Percentiles rank a stretch among this genome's conserved stretches.
phyloP scores from a whole-genome alignment of 2,113 vertebrate species.

The Alexandromys fortis region DNA sequence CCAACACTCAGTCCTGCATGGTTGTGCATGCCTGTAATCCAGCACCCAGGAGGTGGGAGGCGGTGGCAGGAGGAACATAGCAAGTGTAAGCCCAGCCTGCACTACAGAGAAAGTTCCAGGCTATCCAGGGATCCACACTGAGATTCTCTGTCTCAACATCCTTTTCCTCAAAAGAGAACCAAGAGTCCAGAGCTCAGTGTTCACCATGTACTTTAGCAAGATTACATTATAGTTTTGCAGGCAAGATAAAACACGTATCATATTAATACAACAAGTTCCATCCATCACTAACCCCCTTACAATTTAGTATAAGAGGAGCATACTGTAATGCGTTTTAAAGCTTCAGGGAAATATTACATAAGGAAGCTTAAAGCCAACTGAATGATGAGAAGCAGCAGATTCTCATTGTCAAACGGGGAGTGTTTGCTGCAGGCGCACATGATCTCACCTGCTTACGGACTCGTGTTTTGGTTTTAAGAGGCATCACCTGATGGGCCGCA shows the following conservation, averaged over 20 bases:
- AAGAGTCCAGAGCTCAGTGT: background rate
- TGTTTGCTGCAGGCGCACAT: constrained; percentile 55
- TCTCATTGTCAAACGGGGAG: constrained; percentile 1
- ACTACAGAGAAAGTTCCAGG: background rate
- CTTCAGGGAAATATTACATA: background rate
- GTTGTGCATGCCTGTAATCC: background rate
- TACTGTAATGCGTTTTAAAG: background rate
- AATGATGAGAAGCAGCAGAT: background rate
- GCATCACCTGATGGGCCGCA: constrained; percentile 23
- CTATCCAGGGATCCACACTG: background rate
- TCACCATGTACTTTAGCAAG: background rate
- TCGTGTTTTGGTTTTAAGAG: constrained; percentile 63
- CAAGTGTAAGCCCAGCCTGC: background rate
- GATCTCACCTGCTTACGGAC: constrained; percentile 69
- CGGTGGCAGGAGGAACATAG: background rate
- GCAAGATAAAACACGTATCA: background rate
- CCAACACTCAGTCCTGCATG: background rate
- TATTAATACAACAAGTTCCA: background rate
- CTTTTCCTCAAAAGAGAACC: background rate
- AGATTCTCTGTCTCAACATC: background rate
- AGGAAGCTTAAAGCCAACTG: constrained; percentile 6
- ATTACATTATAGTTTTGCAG: background rate
- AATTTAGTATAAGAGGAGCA: background rate
- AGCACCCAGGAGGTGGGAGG: background rate
- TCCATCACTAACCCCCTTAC: background rate